These are phyloP conservation scores for Neodiprion fabricii DNA, from an alignment of 1,140 invertebrate species.

Conservation along the genomic window DNA sequence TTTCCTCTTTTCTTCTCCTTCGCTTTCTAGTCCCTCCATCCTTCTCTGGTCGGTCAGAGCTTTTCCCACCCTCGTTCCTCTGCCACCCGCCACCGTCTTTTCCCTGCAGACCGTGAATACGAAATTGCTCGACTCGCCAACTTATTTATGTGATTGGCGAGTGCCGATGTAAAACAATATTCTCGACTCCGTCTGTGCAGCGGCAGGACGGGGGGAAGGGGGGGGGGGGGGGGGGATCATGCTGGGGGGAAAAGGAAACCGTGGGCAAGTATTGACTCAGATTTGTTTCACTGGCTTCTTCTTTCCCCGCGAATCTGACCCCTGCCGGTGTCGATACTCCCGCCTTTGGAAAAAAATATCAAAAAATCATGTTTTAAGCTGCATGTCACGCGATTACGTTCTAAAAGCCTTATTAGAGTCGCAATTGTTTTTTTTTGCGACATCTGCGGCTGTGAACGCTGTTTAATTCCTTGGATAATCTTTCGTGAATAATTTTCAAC, in stretches of 20 bases:
- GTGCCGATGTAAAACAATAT: slow-evolving; percentile 47
- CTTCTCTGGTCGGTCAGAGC: no score
- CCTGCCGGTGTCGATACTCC: background rate
- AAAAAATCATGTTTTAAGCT: no score
- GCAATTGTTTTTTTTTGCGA: no score
- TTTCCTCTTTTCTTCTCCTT: slow-evolving; percentile 14
- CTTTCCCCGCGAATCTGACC: background rate
- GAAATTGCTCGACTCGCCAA: slow-evolving; percentile 47
- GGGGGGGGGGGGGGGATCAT: background rate
- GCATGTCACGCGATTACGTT: no score
- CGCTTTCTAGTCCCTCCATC: background rate
- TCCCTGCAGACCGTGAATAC: slow-evolving; percentile 51
- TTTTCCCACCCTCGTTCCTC: no score
- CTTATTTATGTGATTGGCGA: slow-evolving; percentile 57
- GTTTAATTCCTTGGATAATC: no score
- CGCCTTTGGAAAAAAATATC: no score
- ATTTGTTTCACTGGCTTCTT: background rate
- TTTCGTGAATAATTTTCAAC: no score
- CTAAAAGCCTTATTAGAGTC: no score
- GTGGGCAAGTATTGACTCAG: background rate
- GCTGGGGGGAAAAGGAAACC: no score
- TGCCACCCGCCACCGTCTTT: slow-evolving; percentile 26
- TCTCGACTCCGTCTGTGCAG: slow-evolving; percentile 24
- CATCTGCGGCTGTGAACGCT: no score
- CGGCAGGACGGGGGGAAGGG: slow-evolving; percentile 19